Evolutionary conservation across 1,140 invertebrate species (phyloP), one percentile per base, ranked within the genome.

Genomic region (Acarapis woodi): DNA sequence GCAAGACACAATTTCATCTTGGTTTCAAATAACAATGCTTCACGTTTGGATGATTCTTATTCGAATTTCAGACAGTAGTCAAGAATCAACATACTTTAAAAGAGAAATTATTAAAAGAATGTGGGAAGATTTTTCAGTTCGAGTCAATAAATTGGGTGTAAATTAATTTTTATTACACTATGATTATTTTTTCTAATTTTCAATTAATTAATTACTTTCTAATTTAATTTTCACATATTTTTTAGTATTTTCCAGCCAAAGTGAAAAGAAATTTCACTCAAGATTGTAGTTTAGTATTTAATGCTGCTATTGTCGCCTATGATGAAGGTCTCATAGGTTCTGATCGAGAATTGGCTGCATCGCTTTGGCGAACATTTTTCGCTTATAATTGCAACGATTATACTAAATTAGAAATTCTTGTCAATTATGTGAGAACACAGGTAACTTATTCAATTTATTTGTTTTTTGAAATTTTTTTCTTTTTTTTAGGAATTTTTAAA

Each of bases 291-390:
- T 60, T 73, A 42, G 70, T 80, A 49, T 74, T 82, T 51, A 70
- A 76, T 54, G 73, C 73, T n/a, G 65, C 72, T 29, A 48, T 83
- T 18, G 63, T 82, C 42, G 62, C 62, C n/a, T 82, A 82, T 49
- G 77, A 85, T 53, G 77, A 83, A 61, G 42, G 75, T 16, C 48
- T 82, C 12, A 56, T 66, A 45, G 62, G 62, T 30, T 65, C 71
- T 49, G 75, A 79, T 50, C 62, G 54, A 40, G 55, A 69, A 6
- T 54, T 87, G 39, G 77, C 78, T 16, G 65, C 63, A 22, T 73
- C 75, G 9, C 41, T 85, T n/a, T 87, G 78, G 78, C 62, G 72
- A 46, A 62, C 71, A 40, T 65, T 83, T 46, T 74, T 78, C 44
- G 41, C 25, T 14, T 28, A 28, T 28, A 14, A 28, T 9, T 28